Evolutionary conservation across 2,797 vertebrate species (phyloP).

Genomic region (Pseudotriccus pelzelni): DNA sequence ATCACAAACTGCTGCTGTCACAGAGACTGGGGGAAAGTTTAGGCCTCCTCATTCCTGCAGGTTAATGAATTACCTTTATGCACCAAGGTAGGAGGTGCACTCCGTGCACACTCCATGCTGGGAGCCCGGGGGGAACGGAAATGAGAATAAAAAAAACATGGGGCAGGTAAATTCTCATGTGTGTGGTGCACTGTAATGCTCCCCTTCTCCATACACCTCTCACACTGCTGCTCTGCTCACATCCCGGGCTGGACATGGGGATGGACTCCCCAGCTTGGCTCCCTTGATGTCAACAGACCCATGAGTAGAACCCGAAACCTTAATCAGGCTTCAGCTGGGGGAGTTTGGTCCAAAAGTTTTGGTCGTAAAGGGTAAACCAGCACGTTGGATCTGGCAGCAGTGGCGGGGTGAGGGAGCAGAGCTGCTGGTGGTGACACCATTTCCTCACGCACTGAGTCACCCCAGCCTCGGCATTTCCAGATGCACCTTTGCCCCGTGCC

Average conservation of each 20-base stretch:
- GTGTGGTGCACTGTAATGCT: background rate
- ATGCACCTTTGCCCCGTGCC: background rate
- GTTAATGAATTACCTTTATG: constrained; percentile 44
- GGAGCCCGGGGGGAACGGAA: background rate
- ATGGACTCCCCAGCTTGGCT: background rate
- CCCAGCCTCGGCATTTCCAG: background rate
- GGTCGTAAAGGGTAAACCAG: background rate
- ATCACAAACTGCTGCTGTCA: background rate
- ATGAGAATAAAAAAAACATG: background rate
- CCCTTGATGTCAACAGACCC: background rate
- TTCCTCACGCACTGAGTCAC: background rate
- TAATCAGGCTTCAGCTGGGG: background rate
- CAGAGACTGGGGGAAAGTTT: constrained; percentile 11
- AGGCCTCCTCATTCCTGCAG: background rate
- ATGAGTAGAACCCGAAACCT: fast-evolving
- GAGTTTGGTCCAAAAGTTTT: background rate
- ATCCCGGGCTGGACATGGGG: fast-evolving
- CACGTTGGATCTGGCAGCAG: background rate
- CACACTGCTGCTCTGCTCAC: background rate
- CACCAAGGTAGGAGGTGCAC: background rate
- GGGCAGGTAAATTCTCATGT: background rate
- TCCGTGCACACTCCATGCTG: fast-evolving
- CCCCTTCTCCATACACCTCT: background rate
- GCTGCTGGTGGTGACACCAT: background rate
- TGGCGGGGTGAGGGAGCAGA: background rate